Base-by-base conservation (phyloP, 2,797 vertebrate species). In the Cottoperca gobio region DNA sequence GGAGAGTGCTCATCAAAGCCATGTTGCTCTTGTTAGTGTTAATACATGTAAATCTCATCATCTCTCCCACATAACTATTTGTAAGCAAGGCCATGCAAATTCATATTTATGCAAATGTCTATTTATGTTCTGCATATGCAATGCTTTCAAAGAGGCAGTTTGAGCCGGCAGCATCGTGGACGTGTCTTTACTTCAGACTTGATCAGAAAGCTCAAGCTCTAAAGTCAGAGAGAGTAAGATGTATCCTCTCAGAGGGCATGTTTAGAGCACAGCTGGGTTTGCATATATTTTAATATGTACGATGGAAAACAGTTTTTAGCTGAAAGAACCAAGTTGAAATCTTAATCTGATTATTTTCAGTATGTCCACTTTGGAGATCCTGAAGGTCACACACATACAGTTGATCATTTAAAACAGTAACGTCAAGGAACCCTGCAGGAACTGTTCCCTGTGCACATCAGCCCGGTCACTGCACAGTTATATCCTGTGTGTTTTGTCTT, bases 21-120 rank as follows among this genome's bases (percentile, higher is more conserved):
- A 43, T 21, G 58, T 62, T 65, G 39, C 17, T 43, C 64, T 52
- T 48, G 33, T 48, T 55, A 3, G 26, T 54, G 21, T 45, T 68
- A 73, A 79, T 31, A 21, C 33, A 50, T 65, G 64, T 28, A 74
- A 66, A 84, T 71, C 65, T 62, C 46, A 43, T 57, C 42, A 28
- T 65, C 63, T 77, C 71, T 60, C 70, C 77, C 59, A 55, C 67
- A 60, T 54, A 53, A 31, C 24, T 40, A 24, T 63, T 64, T 64
- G 69, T 11, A 58, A 24, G 48, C 48, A 9, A 59, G 21, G 23
- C 54, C 33, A 11, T 50, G 64, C 24, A 62, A 68, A 73, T 76
- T 60, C 52, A 61, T 21, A 67, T 50, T 19, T 6, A 64, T 68
- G 43, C 10, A n/a, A 6, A 12, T 8, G 58, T 69, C 70, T 74